Percentiles rank a stretch among this genome's conserved stretches.
Conservation (phyloP, 1,140 invertebrate species). For the Zaprionus tsacasi region DNA sequence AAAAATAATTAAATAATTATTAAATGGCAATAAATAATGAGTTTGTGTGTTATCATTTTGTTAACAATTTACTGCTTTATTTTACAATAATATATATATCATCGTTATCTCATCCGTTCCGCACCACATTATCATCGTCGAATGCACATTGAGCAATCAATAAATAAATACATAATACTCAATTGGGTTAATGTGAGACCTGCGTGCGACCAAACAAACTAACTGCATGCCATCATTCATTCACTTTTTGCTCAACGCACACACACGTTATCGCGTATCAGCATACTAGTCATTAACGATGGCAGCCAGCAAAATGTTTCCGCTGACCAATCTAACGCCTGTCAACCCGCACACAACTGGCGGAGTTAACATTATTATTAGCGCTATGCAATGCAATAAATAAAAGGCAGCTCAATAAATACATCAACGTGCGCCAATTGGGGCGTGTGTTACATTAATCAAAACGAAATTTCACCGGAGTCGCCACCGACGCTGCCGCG, state of each 20-base stretch:
- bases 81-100: background rate
- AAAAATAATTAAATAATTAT: background rate
- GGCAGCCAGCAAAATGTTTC: constrained; percentile 14
- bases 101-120: background rate
- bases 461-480: constrained; percentile 56
- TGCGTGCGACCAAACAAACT: background rate
- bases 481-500: constrained; percentile 1
- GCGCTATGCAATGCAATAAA: constrained; percentile 48
- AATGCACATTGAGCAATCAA: constrained; percentile 3
- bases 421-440: constrained; percentile 54
- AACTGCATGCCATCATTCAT: constrained; percentile 5
- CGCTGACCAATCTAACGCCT: constrained; percentile 21
- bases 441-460: constrained; percentile 66
- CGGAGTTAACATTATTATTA: constrained; percentile 50
- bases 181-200: constrained; percentile 3
- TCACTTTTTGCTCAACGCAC: background rate
- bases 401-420: constrained; percentile 57
- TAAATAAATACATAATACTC: background rate
- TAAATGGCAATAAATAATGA: background rate
- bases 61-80: background rate
- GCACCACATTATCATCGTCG: background rate
- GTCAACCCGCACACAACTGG: constrained; percentile 20
- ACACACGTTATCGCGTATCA: constrained; percentile 8
- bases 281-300: constrained; percentile 11
- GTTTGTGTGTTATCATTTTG: background rate